These are phyloP conservation scores for Cathartes aura DNA, from an alignment of 2,113 vertebrate genomes.

Conservation along the genomic window DNA sequence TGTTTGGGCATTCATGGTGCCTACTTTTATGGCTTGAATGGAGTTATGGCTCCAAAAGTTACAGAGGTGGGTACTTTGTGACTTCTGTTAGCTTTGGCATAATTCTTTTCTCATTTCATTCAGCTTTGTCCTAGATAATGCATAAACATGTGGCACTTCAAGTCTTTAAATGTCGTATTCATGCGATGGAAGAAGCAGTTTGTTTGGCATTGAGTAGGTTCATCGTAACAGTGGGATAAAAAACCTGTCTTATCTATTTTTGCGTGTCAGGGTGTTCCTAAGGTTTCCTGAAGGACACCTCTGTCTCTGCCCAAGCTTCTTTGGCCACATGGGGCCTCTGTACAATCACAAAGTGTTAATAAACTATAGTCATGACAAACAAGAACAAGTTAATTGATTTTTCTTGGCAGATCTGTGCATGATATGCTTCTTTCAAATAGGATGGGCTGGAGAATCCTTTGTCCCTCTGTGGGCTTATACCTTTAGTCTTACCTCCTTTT, in stretches of 20 bases:
- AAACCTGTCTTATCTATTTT: neutral
- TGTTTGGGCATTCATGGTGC: neutral
- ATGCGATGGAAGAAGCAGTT: neutral
- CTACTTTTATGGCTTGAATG: neutral
- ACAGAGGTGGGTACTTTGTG: neutral
- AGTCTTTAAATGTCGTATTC: neutral
- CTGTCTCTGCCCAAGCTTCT: neutral
- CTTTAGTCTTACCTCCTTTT: neutral
- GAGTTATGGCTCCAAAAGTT: neutral
- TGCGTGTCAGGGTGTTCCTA: neutral
- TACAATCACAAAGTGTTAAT: neutral
- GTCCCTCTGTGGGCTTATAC: neutral
- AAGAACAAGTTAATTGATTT: neutral
- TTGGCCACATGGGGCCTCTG: neutral
- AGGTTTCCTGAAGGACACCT: neutral
- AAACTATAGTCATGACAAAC: neutral
- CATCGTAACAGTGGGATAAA: neutral
- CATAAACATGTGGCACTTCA: neutral
- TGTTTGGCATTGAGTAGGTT: neutral
- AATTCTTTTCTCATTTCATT: neutral
- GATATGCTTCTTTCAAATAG: neutral
- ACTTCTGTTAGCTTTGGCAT: neutral
- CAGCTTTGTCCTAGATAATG: neutral
- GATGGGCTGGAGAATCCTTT: neutral
- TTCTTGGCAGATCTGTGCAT: neutral